A percentile compares a stretch with the other conserved stretches of the same genome.
Evolutionary conservation across 2,797 vertebrate species (phyloP).

Genomic region (Clarias platycephalus): DNA sequence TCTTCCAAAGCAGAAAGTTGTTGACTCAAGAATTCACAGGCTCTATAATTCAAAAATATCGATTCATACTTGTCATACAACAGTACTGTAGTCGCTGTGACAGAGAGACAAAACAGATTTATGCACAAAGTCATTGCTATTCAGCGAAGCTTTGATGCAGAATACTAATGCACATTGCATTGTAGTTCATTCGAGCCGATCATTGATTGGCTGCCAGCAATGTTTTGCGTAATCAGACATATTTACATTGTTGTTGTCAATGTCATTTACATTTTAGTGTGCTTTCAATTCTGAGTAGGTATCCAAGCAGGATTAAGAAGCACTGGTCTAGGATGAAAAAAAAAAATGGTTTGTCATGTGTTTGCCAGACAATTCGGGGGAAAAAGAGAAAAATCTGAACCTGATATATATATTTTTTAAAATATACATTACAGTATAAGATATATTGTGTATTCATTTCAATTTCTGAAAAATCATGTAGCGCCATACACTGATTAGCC

Average conservation of each 20-base stretch:
- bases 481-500: neutral
- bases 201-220: constrained; percentile 4
- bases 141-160: neutral
- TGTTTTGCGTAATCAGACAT: neutral
- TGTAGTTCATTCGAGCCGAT: neutral
- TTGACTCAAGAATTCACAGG: neutral
- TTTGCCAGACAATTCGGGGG: neutral
- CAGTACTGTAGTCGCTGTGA: neutral
- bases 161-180: constrained; percentile 12
- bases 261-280: neutral
- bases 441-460: neutral
- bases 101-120: neutral
- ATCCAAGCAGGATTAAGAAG: neutral
- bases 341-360: neutral
- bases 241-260: constrained; percentile 3
- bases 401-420: neutral
- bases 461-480: neutral
- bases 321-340: neutral
- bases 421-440: neutral
- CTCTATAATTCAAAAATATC: constrained; percentile 3
- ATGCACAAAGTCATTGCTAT: neutral
- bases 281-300: neutral
- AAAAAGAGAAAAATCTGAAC: neutral
- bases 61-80: neutral
- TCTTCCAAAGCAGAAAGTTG: neutral